Evolutionary conservation across 2,888 invertebrate species (phyloP), one percentile per base, ranked within the genome.

Genomic region (Trissoscelio sp.): DNA sequence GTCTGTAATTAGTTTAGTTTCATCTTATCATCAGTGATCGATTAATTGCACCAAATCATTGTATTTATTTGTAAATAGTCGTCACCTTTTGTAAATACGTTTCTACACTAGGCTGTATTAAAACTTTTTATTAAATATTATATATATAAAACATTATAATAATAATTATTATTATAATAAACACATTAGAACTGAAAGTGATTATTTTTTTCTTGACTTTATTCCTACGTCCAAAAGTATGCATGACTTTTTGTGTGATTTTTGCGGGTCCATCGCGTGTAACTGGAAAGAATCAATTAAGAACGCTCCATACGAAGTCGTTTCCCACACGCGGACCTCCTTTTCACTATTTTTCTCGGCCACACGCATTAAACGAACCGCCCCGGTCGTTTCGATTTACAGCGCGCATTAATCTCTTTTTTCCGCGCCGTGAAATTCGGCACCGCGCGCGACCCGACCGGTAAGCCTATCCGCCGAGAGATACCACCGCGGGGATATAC

Each of bases 41-140:
- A 73, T 57, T 62, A 14, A 46, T 83, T 82, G 81, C 83, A 83
- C 82, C 82, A 70, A 85, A 77, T 86, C 81, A 64, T 83, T 89
- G 88, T 91, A 91, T 91, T 91, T 90, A 90, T 90, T 90, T 90
- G 89, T 88, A 87, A 73, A 88, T 87, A 87, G 55, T 46, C 57
- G 28, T 78, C 53, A 57, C 24, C 60, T 84, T 81, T 60, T 83
- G 79, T 64, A 79, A 80, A 83, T 82, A 82, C 51, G 57, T 79
- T 82, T 82, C 60, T 75, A 79, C 12, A 44, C 53, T 82, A 79
- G 70, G 67, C 69, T 74, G 60, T 70, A 70, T 64, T 64, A 55
- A 66, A 53, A 75, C 58, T 79, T 81, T 66, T 70, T 79, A 78
- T 79, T 67, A 74, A 9, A 39, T 39, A 39, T 77, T 42, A 69